phyloP scores from a whole-genome alignment of 2,113 vertebrate genomes.

The Alouatta palliata region DNA sequence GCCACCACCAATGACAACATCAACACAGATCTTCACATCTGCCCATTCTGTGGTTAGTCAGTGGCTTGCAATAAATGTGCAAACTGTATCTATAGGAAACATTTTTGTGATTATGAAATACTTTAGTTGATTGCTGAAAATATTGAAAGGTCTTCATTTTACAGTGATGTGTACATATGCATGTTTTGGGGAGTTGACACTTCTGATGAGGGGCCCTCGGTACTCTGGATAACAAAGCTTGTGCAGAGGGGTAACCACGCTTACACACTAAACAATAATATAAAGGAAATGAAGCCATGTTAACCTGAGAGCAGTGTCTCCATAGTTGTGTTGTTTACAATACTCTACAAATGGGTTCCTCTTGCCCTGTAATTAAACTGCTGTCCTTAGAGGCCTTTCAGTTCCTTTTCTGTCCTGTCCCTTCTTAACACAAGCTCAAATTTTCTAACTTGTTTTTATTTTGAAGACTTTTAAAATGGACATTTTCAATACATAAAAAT shows the following conservation, averaged over 20 bases:
- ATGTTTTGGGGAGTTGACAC: constrained; percentile 68
- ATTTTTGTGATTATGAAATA: constrained; percentile 23
- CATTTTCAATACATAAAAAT: constrained; percentile 88
- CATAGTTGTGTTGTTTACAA: constrained; percentile 85
- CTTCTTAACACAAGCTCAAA: constrained; percentile 81
- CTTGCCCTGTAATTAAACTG: constrained; percentile 79
- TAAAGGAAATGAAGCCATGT: constrained; percentile 88
- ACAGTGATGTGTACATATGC: constrained; percentile 69
- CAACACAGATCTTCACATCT: neutral
- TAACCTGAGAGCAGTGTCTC: constrained; percentile 81
- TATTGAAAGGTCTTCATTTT: constrained; percentile 67
- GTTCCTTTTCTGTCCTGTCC: constrained; percentile 79
- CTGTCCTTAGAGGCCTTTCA: constrained; percentile 80
- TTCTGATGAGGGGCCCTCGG: constrained; percentile 64
- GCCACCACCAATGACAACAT: neutral
- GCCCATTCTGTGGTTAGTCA: constrained; percentile 38
- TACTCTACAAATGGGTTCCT: constrained; percentile 83
- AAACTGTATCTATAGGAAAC: constrained; percentile 57
- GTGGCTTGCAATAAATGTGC: constrained; percentile 53
- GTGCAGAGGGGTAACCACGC: constrained; percentile 62
- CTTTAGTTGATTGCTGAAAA: constrained; percentile 60
- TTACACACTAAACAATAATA: constrained; percentile 81
- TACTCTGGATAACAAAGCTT: constrained; percentile 72
- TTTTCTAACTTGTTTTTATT: constrained; percentile 89
- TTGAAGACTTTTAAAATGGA: constrained; percentile 87